These are phyloP conservation scores for Sinonovacula constricta DNA, from an alignment of 1,140 invertebrate genomes.

Conservation along the genomic window DNA sequence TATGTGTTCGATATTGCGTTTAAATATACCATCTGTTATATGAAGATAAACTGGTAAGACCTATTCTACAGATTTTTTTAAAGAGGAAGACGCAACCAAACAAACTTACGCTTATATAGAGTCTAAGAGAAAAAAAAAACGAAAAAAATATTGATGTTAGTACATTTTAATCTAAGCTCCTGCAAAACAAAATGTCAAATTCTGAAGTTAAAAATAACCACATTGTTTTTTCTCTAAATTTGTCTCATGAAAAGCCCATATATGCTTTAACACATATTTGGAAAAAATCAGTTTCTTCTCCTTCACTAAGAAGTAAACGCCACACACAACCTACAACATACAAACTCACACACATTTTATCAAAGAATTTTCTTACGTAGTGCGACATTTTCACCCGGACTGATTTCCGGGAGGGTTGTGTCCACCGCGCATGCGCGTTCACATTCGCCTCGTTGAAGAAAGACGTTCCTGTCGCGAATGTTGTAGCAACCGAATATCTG, in stretches of 20 bases:
- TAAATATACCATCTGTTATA: neutral
- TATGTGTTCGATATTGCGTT: neutral
- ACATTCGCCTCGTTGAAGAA: slow-evolving; percentile 5
- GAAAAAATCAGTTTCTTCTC: neutral
- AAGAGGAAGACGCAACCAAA: too few relatives aligned
- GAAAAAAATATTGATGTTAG: too few relatives aligned
- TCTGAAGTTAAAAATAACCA: too few relatives aligned
- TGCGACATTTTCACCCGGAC: neutral
- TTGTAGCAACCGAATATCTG: too few relatives aligned
- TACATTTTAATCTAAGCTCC: too few relatives aligned
- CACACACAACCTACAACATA: too few relatives aligned
- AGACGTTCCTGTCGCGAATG: slow-evolving; percentile 39
- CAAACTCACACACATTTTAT: neutral
- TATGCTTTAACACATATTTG: neutral
- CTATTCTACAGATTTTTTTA: neutral
- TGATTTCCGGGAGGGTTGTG: neutral
- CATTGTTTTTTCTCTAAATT: neutral
- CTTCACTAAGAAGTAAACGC: too few relatives aligned
- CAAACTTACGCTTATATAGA: too few relatives aligned
- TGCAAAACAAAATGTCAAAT: too few relatives aligned
- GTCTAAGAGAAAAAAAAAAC: too few relatives aligned
- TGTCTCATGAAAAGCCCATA: neutral
- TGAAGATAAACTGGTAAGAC: neutral
- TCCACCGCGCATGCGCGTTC: slow-evolving; percentile 17
- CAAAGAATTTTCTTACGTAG: neutral